A percentile compares a stretch with the other conserved stretches of the same genome.
phyloP scores from a whole-genome alignment of 2,888 invertebrate species.

The Drosophila nr. medialis region DNA sequence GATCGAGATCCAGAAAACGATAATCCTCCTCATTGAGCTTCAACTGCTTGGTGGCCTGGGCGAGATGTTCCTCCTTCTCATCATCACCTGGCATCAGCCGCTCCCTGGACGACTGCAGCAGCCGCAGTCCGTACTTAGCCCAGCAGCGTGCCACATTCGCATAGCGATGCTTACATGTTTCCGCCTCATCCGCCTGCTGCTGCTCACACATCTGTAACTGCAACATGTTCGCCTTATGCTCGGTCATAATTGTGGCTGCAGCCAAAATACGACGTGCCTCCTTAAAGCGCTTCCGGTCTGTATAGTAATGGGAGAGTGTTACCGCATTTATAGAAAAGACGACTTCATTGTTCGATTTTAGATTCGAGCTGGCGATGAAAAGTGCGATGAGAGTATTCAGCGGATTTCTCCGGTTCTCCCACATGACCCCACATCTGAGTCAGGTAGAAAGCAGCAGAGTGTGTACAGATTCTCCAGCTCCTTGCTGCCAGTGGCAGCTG shows the following conservation, averaged over 20 bases:
- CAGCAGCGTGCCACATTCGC: conserved; percentile 96
- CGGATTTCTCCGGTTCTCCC: conserved; percentile 91
- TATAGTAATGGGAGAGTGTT: conserved; percentile 95
- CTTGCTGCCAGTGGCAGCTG: conserved; percentile 86
- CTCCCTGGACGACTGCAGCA: conserved; percentile 91
- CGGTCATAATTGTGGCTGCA: conserved; percentile 89
- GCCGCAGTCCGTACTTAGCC: conserved; percentile 94
- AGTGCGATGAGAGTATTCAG: conserved; percentile 94
- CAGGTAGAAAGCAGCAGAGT: conserved; percentile 93
- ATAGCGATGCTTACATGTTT: conserved; percentile 90
- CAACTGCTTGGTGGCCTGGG: conserved; percentile 51
- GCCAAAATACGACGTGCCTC: conserved; percentile 94
- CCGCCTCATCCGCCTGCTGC: too few species aligned
- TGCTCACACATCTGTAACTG: conserved; percentile 84
- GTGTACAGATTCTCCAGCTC: conserved; percentile 92
- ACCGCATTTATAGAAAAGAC: conserved; percentile 97
- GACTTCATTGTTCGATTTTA: conserved; percentile 89
- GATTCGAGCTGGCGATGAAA: conserved; percentile 92
- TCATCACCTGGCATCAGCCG: conserved; percentile 88
- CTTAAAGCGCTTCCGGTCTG: conserved; percentile 90
- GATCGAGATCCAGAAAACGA: conserved; percentile 85
- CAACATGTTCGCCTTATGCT: conserved; percentile 87
- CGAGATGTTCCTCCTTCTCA: conserved; percentile 85
- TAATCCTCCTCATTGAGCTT: conserved; percentile 59
- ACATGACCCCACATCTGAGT: conserved; percentile 93